Conservation (phyloP, 2,797 vertebrate species). For the Todus mexicanus region DNA sequence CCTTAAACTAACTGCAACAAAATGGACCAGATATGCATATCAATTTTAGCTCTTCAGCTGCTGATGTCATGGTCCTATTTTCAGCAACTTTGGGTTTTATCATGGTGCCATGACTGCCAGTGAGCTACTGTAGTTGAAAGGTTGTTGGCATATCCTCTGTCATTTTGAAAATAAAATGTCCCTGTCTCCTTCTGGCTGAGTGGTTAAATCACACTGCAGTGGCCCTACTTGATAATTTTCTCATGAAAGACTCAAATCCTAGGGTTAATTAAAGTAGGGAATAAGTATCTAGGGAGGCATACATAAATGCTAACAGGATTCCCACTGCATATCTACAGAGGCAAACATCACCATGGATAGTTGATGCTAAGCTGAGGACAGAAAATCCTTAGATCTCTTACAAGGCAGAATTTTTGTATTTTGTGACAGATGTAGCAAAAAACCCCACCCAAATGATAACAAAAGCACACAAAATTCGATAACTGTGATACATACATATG, state of each 20-base stretch:
- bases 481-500: neutral
- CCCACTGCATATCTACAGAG: neutral
- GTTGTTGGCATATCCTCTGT: neutral
- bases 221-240: constrained; percentile 41
- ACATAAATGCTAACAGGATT: constrained; percentile 45
- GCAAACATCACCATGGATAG: neutral
- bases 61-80: neutral
- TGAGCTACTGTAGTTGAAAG: neutral
- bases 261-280: constrained; percentile 52
- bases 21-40: neutral
- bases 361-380: neutral
- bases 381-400: constrained; percentile 25
- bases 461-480: neutral
- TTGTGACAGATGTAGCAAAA: neutral
- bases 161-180: constrained; percentile 34
- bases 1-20: neutral
- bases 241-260: constrained; percentile 28
- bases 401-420: neutral
- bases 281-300: constrained; percentile 35
- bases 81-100: constrained; percentile 4
- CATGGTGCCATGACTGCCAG: neutral
- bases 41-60: neutral
- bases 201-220: neutral
- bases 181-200: constrained; percentile 14
- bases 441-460: accelerated